Percentiles rank a stretch among this genome's conserved stretches.
Conservation (phyloP, 2,113 vertebrate genomes). For the Phyllostomus discolor region DNA sequence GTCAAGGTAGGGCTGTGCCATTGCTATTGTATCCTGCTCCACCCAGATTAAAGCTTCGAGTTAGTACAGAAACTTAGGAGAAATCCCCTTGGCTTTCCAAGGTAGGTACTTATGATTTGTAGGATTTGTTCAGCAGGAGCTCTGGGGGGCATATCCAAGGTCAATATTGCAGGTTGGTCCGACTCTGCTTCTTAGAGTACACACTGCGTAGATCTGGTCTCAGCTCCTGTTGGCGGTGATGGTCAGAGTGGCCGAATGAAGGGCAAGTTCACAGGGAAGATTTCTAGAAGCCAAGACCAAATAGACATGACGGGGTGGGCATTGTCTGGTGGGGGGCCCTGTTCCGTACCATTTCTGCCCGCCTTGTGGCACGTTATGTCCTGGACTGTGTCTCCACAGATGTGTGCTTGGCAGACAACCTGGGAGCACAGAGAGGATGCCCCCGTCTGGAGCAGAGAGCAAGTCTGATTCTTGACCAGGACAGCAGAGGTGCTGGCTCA, state of each 20-base stretch:
- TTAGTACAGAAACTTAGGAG: not conserved
- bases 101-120: not conserved
- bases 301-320: not conserved
- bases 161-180: not conserved
- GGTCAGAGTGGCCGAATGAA: not conserved
- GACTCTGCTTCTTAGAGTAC: not conserved
- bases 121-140: not conserved
- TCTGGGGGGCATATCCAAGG: not conserved
- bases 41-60: not conserved
- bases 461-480: not conserved
- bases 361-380: not conserved
- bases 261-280: not conserved
- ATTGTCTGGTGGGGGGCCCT: not conserved
- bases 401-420: not conserved
- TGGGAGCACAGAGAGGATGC: not conserved
- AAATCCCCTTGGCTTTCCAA: not conserved
- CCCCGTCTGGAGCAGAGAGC: not conserved
- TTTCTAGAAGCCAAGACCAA: not conserved
- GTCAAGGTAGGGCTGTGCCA: not conserved
- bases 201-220: not conserved
- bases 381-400: not conserved
- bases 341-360: not conserved
- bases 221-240: not conserved
- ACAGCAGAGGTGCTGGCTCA: not conserved
- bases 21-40: not conserved